Evolutionary conservation across 2,888 invertebrate genomes (phyloP).

Genomic region (Loripinus fragilis): DNA sequence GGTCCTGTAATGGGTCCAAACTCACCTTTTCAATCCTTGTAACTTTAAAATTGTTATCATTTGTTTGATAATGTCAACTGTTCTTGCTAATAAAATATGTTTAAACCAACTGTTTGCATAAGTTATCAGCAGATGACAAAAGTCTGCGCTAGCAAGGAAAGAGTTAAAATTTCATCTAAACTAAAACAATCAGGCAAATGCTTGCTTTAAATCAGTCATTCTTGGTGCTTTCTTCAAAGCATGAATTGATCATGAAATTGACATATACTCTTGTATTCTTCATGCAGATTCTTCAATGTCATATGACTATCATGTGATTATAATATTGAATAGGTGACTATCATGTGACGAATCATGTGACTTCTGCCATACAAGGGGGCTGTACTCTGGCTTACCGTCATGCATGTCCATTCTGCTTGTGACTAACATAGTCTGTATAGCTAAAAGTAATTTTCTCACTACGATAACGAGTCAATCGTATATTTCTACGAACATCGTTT

Average conservation of each 20-base stretch:
- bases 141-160: too few relatives aligned
- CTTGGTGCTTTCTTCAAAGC: background rate
- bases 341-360: slow-evolving; percentile 41
- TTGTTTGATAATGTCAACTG: too few relatives aligned
- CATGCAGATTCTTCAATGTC: background rate
- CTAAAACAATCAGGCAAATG: too few relatives aligned
- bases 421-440: slow-evolving; percentile 80
- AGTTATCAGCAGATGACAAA: too few relatives aligned
- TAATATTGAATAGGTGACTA: slow-evolving; percentile 10
- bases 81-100: too few relatives aligned
- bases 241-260: background rate
- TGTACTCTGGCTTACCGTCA: slow-evolving; percentile 75
- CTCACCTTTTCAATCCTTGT: too few relatives aligned
- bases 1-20: too few relatives aligned
- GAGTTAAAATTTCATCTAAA: too few relatives aligned
- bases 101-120: too few relatives aligned
- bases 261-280: background rate
- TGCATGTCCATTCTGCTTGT: slow-evolving; percentile 79
- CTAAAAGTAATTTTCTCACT: slow-evolving; percentile 92
- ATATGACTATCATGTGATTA: slow-evolving; percentile 4
- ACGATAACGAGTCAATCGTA: slow-evolving; percentile 98
- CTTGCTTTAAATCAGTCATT: slow-evolving; percentile 8
- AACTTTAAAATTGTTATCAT: too few relatives aligned
- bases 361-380: slow-evolving; percentile 57
- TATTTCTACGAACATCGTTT: slow-evolving; percentile 88